Evolutionary conservation across 2,797 vertebrate genomes (phyloP).

Genomic region (Macropus fuliginosus): DNA sequence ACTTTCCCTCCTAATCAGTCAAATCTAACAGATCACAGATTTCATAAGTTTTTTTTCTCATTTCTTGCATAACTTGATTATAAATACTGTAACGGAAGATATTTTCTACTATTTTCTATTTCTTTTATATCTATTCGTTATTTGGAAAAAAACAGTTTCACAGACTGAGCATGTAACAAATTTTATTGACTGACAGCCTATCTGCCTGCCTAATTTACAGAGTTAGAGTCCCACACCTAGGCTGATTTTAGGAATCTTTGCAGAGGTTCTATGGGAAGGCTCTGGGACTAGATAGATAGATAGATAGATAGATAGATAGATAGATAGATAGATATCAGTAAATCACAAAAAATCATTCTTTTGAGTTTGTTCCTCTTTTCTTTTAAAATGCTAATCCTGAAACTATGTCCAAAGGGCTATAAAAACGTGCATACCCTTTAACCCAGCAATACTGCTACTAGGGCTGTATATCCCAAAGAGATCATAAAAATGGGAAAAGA

Average conservation of each 20-base stretch:
- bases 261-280: not conserved
- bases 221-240: slow-evolving; percentile 2
- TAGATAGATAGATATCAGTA: too few species aligned
- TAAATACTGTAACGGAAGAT: not conserved
- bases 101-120: not conserved
- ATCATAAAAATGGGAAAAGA: too few species aligned
- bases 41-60: not conserved
- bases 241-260: not conserved
- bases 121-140: not conserved
- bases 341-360: slow-evolving; percentile 2
- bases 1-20: not conserved
- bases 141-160: not conserved
- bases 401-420: too few species aligned
- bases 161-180: not conserved
- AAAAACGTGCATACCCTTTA: too few species aligned
- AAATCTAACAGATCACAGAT: not conserved
- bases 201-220: not conserved
- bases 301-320: too few species aligned
- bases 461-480: too few species aligned
- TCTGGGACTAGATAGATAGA: not conserved
- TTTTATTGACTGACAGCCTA: not conserved
- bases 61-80: not conserved
- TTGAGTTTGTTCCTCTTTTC: not conserved
- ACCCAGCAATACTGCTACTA: too few species aligned
- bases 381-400: not conserved